phyloP scores from a whole-genome alignment of 2,888 invertebrate genomes.

The Listrodromus nycthemerus region DNA sequence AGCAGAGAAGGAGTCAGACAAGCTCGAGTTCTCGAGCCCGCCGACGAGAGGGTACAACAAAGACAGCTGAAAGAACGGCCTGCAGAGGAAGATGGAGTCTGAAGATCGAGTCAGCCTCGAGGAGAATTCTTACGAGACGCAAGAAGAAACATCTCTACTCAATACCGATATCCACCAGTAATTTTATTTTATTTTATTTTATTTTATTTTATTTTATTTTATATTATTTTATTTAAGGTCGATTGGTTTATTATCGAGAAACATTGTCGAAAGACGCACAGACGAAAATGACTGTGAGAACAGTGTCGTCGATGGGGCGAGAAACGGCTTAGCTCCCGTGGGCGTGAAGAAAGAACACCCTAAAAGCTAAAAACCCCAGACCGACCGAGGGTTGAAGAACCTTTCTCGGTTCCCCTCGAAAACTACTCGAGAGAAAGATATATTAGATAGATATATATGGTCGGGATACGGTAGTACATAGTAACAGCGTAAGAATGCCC shows the following conservation, averaged over 20 bases:
- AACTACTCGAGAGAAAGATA: slow-evolving; percentile 50
- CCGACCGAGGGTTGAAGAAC: slow-evolving; percentile 21
- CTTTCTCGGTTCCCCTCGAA: slow-evolving; percentile 48
- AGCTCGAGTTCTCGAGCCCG: slow-evolving; percentile 37
- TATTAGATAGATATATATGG: slow-evolving; percentile 34
- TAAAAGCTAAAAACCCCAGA: slow-evolving; percentile 54
- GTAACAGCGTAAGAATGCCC: slow-evolving; percentile 38
- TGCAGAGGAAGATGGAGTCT: slow-evolving; percentile 32
- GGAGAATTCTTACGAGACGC: slow-evolving; percentile 52
- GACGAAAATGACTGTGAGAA: background rate
- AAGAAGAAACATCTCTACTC: slow-evolving; percentile 43
- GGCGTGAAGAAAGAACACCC: slow-evolving; percentile 51
- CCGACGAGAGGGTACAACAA: slow-evolving; percentile 23
- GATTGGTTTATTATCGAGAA: slow-evolving; percentile 15
- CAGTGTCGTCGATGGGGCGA: slow-evolving; percentile 20
- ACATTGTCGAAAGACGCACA: background rate
- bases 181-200: background rate
- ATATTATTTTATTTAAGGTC: background rate
- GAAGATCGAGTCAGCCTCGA: slow-evolving; percentile 57
- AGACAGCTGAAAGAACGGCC: slow-evolving; percentile 14
- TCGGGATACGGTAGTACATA: slow-evolving; percentile 14
- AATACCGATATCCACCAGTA: background rate
- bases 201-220: slow-evolving; percentile 3
- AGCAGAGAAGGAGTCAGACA: slow-evolving; percentile 5
- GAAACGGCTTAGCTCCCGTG: slow-evolving; percentile 31